These are phyloP conservation scores for Pristionchus exspectatus DNA, from an alignment of 2,888 invertebrate species.

Conservation along the genomic window DNA sequence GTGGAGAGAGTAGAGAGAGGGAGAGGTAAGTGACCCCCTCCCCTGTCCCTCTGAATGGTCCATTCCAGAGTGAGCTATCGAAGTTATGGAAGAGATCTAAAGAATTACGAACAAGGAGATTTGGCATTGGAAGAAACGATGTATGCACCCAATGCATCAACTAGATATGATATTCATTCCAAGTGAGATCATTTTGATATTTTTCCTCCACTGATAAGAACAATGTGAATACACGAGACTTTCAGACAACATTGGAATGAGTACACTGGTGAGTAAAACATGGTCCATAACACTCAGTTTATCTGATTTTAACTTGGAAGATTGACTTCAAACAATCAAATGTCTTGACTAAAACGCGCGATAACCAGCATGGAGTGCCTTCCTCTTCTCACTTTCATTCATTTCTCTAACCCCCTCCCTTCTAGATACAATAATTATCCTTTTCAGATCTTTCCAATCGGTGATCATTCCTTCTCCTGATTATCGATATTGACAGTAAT, in stretches of 20 bases:
- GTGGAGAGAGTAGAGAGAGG: conserved; percentile 33
- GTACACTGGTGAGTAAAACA: background rate
- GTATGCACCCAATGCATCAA: conserved; percentile 77
- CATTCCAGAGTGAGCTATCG: conserved; percentile 53
- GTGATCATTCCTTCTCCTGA: conserved; percentile 52
- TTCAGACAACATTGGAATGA: conserved; percentile 10
- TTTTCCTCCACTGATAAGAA: background rate
- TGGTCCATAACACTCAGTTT: background rate
- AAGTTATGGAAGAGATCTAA: conserved; percentile 64
- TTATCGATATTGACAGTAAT: conserved; percentile 36
- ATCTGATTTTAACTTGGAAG: background rate
- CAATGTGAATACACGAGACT: background rate
- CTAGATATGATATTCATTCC: conserved; percentile 65
- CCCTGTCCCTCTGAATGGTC: background rate
- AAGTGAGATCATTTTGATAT: background rate
- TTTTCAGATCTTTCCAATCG: conserved; percentile 31
- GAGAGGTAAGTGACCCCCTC: background rate
- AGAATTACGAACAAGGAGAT: conserved; percentile 73
- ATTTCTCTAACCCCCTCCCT: no score
- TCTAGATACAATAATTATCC: no score
- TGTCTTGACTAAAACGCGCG: background rate
- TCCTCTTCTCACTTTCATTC: background rate
- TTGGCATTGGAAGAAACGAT: conserved; percentile 78
- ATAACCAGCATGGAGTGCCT: background rate
- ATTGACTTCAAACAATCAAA: background rate